Conservation (phyloP, 2,888 invertebrate species). For the Mallateleia sp. region DNA sequence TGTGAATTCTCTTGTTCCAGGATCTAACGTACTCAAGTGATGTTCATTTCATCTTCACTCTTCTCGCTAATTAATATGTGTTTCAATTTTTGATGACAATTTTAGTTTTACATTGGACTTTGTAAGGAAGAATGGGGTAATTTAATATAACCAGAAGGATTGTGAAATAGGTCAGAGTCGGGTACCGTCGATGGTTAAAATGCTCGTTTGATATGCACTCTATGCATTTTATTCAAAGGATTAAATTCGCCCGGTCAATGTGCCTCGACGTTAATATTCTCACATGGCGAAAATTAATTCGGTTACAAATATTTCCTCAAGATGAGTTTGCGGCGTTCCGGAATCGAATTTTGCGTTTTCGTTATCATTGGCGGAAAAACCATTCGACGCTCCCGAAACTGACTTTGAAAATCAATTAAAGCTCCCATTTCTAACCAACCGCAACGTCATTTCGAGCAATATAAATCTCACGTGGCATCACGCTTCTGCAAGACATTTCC, state of each 20-base stretch:
- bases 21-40: no score
- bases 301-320: slow-evolving; percentile 40
- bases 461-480: slow-evolving; percentile 15
- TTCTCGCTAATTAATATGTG: slow-evolving; percentile 40
- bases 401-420: slow-evolving; percentile 14
- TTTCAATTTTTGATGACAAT: slow-evolving; percentile 40
- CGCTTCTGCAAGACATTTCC: slow-evolving; percentile 30
- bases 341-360: no score
- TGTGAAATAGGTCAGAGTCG: slow-evolving; percentile 43
- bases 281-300: slow-evolving; percentile 20
- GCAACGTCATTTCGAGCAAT: slow-evolving; percentile 10
- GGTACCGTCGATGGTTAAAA: slow-evolving; percentile 26
- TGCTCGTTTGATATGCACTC: slow-evolving; percentile 50
- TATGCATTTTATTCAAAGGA: slow-evolving; percentile 51
- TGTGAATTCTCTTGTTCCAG: slow-evolving; percentile 13
- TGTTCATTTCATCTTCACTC: background rate
- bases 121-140: slow-evolving; percentile 46
- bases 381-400: background rate
- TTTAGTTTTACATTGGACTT: slow-evolving; percentile 25
- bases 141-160: slow-evolving; percentile 46
- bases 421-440: slow-evolving; percentile 7
- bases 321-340: background rate
- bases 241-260: slow-evolving; percentile 42
- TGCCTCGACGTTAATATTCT: slow-evolving; percentile 8
- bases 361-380: background rate